Conservation (phyloP, 1,140 invertebrate species). For the Fopius arisanus region DNA sequence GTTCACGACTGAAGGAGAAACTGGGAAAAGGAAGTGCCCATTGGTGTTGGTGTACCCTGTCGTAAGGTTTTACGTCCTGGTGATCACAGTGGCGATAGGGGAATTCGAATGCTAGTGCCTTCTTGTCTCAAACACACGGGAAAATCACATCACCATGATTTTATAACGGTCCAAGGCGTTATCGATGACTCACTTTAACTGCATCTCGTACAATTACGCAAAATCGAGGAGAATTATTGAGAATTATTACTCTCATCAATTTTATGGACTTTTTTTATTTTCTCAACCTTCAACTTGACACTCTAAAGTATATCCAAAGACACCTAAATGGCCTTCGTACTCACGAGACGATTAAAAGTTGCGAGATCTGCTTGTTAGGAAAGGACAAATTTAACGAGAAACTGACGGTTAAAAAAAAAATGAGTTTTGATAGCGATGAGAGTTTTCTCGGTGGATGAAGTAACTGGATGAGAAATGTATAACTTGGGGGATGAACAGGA, state of each 20-base stretch:
- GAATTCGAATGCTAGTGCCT: not conserved
- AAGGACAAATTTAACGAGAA: constrained; percentile 20
- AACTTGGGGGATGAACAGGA: not conserved
- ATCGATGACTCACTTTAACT: no score
- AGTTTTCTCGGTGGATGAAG: constrained; percentile 12
- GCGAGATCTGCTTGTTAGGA: not conserved
- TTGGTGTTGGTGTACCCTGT: not conserved
- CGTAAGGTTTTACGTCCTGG: constrained; percentile 8
- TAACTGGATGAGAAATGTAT: constrained; percentile 22
- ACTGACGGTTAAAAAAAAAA: not conserved
- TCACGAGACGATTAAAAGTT: constrained; percentile 16
- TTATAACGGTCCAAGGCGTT: no score
- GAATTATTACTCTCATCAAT: no score
- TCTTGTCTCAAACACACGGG: not conserved
- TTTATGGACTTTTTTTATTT: not conserved
- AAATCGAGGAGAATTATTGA: no score
- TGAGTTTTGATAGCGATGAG: constrained; percentile 9
- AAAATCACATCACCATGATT: not conserved
- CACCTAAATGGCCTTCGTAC: not conserved
- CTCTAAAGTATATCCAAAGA: not conserved
- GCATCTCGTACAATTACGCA: no score
- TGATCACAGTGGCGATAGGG: not conserved
- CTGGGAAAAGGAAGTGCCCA: not conserved
- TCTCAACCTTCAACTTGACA: not conserved
- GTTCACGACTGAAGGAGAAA: constrained; percentile 1